A percentile compares a stretch with the other conserved stretches of the same genome.
Evolutionary conservation across 2,797 vertebrate genomes (phyloP).

Genomic region (Sebastes elongatus): DNA sequence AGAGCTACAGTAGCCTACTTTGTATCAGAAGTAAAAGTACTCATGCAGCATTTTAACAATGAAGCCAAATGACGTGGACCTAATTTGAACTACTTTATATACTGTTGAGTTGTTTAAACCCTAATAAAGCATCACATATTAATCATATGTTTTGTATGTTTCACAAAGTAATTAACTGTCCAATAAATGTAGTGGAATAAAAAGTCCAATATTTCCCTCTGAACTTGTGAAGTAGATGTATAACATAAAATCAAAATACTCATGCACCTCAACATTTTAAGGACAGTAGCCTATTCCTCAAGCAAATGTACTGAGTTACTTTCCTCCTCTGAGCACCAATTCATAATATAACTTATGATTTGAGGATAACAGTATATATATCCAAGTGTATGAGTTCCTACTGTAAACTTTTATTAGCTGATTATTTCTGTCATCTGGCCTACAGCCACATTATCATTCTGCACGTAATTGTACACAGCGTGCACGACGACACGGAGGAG

Average conservation of each 20-base stretch:
- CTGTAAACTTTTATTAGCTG: not conserved
- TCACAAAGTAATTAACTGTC: not conserved
- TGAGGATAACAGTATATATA: not conserved
- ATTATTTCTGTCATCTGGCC: conserved; percentile 36
- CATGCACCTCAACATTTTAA: not conserved
- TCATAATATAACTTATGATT: not conserved
- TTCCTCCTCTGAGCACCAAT: not conserved
- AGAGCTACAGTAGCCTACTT: not conserved
- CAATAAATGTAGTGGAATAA: not conserved
- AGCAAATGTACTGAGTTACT: not conserved
- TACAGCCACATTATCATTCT: conserved; percentile 20
- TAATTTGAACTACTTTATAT: too few species aligned
- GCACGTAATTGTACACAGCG: conserved; percentile 49
- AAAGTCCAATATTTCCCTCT: not conserved
- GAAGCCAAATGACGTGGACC: too few species aligned
- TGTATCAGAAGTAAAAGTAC: not conserved
- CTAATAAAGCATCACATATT: not conserved
- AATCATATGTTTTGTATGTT: not conserved
- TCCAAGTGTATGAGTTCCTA: not conserved
- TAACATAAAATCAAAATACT: not conserved
- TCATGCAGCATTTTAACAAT: not conserved
- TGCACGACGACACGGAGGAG: not conserved
- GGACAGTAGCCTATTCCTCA: not conserved
- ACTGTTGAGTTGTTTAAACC: not conserved
- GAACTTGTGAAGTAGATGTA: not conserved